Evolutionary conservation across 2,113 vertebrate genomes (phyloP).

Genomic region (Xiphophorus hellerii): DNA sequence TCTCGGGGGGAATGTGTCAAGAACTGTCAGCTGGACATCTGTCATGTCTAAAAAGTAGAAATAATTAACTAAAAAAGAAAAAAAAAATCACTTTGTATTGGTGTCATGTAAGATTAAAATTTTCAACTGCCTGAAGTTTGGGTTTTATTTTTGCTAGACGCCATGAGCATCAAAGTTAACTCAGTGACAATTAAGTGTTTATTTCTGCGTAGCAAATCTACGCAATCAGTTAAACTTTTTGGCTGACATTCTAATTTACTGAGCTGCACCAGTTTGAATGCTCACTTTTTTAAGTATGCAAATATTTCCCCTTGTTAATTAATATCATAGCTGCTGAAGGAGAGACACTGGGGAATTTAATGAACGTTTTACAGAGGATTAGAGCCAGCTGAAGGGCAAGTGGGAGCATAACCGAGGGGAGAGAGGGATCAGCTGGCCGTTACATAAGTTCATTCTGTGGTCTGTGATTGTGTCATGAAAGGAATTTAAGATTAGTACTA

Average conservation of each 20-base stretch:
- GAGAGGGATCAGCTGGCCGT: conserved; percentile 2
- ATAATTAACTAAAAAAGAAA: too few species aligned
- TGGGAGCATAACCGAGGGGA: conserved; percentile 9
- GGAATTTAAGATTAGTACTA: conserved; percentile 16
- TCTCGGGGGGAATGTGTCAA: too few species aligned
- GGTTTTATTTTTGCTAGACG: not conserved
- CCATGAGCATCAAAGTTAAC: not conserved
- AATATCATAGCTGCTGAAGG: not conserved
- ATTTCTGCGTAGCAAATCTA: too few species aligned
- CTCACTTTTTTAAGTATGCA: not conserved
- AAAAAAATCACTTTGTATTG: not conserved
- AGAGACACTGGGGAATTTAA: conserved; percentile 1
- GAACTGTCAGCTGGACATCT: too few species aligned
- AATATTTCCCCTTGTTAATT: not conserved
- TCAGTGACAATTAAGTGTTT: not conserved
- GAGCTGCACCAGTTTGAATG: not conserved
- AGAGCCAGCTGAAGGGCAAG: conserved; percentile 9
- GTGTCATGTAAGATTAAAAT: not conserved
- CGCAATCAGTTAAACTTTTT: not conserved
- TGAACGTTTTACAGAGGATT: conserved; percentile 3
- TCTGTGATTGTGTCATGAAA: conserved; percentile 4
- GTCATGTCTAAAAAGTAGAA: too few species aligned
- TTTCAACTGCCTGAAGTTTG: not conserved
- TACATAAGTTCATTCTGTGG: conserved; percentile 15
- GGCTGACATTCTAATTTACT: not conserved